These are phyloP conservation scores for Leucopternis melanops DNA, from an alignment of 2,113 vertebrate genomes.

Conservation along the genomic window DNA sequence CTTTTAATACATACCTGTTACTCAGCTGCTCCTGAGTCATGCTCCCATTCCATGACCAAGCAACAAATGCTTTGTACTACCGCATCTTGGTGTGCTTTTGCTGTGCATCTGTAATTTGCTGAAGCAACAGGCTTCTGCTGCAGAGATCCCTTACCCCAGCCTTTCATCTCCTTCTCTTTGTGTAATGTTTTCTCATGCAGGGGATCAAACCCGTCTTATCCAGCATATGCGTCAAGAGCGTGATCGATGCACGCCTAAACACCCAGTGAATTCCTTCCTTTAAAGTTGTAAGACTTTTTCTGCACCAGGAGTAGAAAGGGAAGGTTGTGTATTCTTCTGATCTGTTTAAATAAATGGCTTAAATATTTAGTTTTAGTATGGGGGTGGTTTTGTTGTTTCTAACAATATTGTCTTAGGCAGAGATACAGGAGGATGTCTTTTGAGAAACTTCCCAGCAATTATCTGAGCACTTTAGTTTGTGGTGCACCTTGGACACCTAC, in stretches of 20 bases:
- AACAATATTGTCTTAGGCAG: neutral
- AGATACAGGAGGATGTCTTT: neutral
- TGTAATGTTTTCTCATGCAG: neutral
- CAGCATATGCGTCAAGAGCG: accelerated
- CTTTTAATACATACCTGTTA: neutral
- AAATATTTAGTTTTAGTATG: neutral
- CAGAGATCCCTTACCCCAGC: neutral
- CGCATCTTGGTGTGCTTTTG: accelerated
- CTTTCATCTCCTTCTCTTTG: neutral
- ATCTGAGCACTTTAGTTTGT: neutral
- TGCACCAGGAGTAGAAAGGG: neutral
- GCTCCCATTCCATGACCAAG: neutral
- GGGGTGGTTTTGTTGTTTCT: constrained; percentile 2
- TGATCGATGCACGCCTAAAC: neutral
- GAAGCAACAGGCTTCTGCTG: neutral
- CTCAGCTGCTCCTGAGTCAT: neutral
- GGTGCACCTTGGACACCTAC: neutral
- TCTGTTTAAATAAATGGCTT: neutral
- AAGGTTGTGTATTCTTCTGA: neutral
- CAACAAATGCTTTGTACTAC: neutral
- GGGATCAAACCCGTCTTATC: neutral
- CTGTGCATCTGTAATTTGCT: neutral
- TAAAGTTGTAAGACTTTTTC: neutral
- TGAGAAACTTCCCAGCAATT: neutral
- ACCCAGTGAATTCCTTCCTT: neutral